Evolutionary conservation across 2,888 invertebrate species (phyloP), one percentile per base, ranked within the genome.

Genomic region (Apoderus coryli): DNA sequence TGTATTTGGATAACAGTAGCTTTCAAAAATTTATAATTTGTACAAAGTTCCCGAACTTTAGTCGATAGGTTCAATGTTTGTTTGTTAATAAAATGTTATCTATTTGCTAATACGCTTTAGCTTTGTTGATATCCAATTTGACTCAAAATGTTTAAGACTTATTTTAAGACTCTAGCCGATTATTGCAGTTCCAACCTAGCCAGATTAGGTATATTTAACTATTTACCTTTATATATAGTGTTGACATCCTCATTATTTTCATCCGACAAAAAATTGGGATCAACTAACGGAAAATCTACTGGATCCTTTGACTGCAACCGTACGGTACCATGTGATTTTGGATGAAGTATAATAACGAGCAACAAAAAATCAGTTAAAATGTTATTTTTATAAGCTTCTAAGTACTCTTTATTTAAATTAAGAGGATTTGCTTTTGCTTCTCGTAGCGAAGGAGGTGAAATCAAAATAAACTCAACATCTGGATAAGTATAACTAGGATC

Each of bases 181-280:
- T n/a, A n/a, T n/a, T n/a, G n/a, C n/a, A n/a, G n/a, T n/a, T n/a
- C n/a, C n/a, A n/a, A n/a, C n/a, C n/a, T n/a, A n/a, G n/a, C n/a
- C n/a, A n/a, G n/a, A n/a, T n/a, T n/a, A n/a, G n/a, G n/a, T n/a
- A n/a, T n/a, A n/a, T n/a, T n/a, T n/a, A n/a, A n/a, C n/a, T n/a
- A n/a, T n/a, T n/a, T n/a, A n/a, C n/a, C n/a, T n/a, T n/a, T n/a
- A n/a, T n/a, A n/a, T n/a, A n/a, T n/a, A n/a, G 26, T 31, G 14
- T 31, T 27, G 2, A 31, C 13, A 31, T 31, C 31, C 12, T 31
- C 22, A 2, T 27, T 27, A 5, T 31, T 22, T 4, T 32, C 32
- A 46, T 71, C 63, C 2, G 61, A 59, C 27, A 77, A 60, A 44
- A 77, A 79, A 47, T 75, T 74, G 1, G 76, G 67, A 41, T 77